Conservation (phyloP, 2,113 vertebrate species). For the Carlito syrichta region DNA sequence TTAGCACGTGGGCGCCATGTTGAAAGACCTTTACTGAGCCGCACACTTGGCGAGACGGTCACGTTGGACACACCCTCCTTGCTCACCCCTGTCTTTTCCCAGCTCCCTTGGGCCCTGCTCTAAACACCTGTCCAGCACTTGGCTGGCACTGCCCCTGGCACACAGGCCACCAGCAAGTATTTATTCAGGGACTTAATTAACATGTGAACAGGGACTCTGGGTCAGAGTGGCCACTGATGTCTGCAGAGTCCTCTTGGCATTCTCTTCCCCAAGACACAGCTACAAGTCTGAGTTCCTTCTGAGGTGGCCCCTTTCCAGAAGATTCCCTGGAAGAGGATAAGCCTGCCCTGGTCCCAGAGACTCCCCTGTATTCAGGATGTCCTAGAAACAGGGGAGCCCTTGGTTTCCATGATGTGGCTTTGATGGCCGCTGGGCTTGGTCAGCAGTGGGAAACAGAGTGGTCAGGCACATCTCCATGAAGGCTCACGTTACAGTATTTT, state of each 20-base stretch:
- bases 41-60: background rate
- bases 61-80: no score
- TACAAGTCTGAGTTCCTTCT: background rate
- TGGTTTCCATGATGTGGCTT: background rate
- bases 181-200: background rate
- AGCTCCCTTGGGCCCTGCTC: background rate
- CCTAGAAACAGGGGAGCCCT: background rate
- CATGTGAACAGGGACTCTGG: background rate
- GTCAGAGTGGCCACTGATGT: background rate
- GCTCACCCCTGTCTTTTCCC: background rate
- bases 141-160: background rate
- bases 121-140: background rate
- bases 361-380: background rate
- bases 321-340: background rate
- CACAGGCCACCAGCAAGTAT: no score
- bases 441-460: background rate
- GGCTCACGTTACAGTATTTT: conserved; percentile 43
- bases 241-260: background rate
- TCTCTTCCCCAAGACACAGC: background rate
- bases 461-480: background rate
- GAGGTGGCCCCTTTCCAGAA: background rate
- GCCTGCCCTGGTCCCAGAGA: background rate
- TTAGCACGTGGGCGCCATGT: background rate
- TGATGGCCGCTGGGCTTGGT: background rate
- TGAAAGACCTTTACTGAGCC: background rate